These are phyloP conservation scores for Anabacerthia variegaticeps DNA, from an alignment of 2,797 vertebrate genomes.

Conservation along the genomic window DNA sequence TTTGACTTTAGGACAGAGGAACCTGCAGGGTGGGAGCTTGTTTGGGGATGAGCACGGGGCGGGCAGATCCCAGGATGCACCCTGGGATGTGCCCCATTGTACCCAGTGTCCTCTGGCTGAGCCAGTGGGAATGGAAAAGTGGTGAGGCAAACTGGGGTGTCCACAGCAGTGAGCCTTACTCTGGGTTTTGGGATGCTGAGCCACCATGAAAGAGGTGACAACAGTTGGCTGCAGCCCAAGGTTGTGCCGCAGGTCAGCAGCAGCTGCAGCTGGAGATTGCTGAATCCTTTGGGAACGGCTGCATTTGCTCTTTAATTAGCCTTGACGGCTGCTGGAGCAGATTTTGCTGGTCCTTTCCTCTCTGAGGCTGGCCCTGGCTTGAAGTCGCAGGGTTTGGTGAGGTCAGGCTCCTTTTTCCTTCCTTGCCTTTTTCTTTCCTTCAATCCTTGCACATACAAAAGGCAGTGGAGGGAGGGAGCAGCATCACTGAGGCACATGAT, in stretches of 20 bases:
- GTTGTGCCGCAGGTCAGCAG: fast-evolving
- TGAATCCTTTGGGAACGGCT: not conserved
- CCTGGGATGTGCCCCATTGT: not conserved
- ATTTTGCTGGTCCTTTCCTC: not conserved
- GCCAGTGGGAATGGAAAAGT: fast-evolving
- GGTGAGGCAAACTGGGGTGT: not conserved
- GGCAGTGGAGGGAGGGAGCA: not conserved
- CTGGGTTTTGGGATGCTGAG: not conserved
- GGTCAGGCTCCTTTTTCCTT: not conserved
- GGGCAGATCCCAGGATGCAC: fast-evolving
- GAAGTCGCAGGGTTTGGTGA: not conserved
- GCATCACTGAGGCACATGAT: not conserved
- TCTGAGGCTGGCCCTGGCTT: not conserved
- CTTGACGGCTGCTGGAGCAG: not conserved
- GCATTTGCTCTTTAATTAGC: not conserved
- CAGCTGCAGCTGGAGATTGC: not conserved
- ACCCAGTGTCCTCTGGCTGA: fast-evolving
- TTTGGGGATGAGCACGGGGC: fast-evolving
- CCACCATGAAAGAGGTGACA: not conserved
- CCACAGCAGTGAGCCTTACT: not conserved
- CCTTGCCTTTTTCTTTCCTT: not conserved
- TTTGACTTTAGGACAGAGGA: not conserved
- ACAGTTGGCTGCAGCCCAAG: not conserved
- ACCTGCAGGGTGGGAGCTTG: not conserved
- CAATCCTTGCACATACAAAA: not conserved